Percentiles rank a stretch among this genome's conserved stretches.
These are phyloP conservation scores for Macrocentrus cingulum DNA, from an alignment of 1,140 invertebrate genomes.

Conservation along the genomic window DNA sequence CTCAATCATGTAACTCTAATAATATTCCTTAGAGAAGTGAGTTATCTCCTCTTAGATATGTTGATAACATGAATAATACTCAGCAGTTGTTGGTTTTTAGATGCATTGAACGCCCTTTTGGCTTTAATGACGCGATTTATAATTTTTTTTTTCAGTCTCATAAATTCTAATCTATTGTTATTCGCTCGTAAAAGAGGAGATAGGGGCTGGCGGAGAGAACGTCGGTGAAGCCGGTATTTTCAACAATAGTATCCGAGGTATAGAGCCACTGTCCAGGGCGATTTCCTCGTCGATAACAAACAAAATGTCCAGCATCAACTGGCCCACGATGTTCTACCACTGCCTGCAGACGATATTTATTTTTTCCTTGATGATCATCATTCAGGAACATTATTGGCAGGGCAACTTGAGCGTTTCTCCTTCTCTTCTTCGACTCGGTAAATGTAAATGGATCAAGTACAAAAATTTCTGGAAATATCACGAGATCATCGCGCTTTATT, in stretches of 20 bases:
- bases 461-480: slow-evolving; percentile 83
- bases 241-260: slow-evolving; percentile 53
- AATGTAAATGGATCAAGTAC: slow-evolving; percentile 78
- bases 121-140: too few species aligned
- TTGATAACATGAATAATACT: too few species aligned
- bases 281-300: slow-evolving; percentile 80
- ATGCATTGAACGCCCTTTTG: too few species aligned
- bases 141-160: too few species aligned
- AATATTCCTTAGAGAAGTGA: too few species aligned
- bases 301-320: slow-evolving; percentile 86
- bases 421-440: slow-evolving; percentile 60
- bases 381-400: slow-evolving; percentile 12
- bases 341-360: slow-evolving; percentile 73
- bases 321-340: slow-evolving; percentile 89
- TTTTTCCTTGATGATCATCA: slow-evolving; percentile 41
- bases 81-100: too few species aligned
- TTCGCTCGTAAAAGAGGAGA: slow-evolving; percentile 54
- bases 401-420: slow-evolving; percentile 38
- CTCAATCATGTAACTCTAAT: too few species aligned
- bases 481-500: slow-evolving; percentile 82
- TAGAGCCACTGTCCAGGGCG: slow-evolving; percentile 49
- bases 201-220: slow-evolving; percentile 53
- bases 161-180: too few species aligned
- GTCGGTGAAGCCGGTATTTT: slow-evolving; percentile 46
- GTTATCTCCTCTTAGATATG: too few species aligned